Percentiles rank a stretch among this genome's conserved stretches.
These are phyloP conservation scores for Drosophila mettleri DNA, from an alignment of 2,888 invertebrate species.

Conservation along the genomic window DNA sequence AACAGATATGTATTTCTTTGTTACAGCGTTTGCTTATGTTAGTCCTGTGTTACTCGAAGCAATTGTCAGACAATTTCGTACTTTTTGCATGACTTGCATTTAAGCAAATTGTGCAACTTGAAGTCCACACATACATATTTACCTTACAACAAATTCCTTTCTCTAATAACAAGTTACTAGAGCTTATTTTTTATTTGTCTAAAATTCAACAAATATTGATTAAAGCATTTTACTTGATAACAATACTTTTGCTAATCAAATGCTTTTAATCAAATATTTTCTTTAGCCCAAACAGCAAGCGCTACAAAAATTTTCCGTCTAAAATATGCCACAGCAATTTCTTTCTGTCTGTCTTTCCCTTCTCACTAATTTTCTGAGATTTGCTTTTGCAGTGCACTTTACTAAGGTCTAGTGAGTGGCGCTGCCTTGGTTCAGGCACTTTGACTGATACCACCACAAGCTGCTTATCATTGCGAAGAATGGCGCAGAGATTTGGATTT, in stretches of 20 bases:
- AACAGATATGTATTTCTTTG: neutral
- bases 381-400: conserved; percentile 31
- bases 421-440: conserved; percentile 16
- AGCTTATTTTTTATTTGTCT: neutral
- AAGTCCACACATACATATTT: no score
- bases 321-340: neutral
- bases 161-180: neutral
- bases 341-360: neutral
- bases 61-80: neutral
- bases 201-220: conserved; percentile 4
- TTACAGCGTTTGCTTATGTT: neutral
- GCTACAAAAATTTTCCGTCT: conserved; percentile 28
- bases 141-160: neutral
- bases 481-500: conserved; percentile 47
- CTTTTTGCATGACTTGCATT: neutral
- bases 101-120: neutral
- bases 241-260: conserved; percentile 40
- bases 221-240: neutral
- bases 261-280: conserved; percentile 40
- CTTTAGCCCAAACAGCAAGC: conserved; percentile 44
- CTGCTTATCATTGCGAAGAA: conserved; percentile 40
- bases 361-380: neutral
- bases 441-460: conserved; percentile 27
- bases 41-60: neutral
- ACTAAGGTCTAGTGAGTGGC: conserved; percentile 13